Conservation (phyloP, 2,888 invertebrate species). For the Callimorpha dominula region DNA sequence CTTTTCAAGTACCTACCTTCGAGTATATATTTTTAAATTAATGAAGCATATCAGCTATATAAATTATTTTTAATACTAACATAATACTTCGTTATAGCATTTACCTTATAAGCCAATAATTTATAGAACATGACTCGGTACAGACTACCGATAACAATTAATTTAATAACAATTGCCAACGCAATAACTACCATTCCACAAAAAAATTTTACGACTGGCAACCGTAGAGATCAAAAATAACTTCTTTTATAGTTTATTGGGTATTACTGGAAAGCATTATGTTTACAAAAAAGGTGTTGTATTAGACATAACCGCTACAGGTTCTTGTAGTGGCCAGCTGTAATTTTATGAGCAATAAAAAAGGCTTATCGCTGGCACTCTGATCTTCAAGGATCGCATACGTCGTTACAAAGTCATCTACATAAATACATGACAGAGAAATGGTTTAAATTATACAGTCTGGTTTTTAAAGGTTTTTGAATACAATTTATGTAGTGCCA, state of each 20-base stretch:
- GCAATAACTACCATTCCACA: constrained; percentile 6
- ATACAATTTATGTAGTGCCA: constrained; percentile 6
- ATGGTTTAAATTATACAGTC: background rate
- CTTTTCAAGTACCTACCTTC: no score
- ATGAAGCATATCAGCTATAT: background rate
- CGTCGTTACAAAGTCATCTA: constrained; percentile 22
- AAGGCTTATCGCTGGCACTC: constrained; percentile 32
- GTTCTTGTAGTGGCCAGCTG: constrained; percentile 19
- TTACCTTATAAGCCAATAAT: background rate
- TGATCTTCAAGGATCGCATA: constrained; percentile 20
- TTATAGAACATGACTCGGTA: background rate
- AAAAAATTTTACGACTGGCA: constrained; percentile 17
- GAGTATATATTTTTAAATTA: background rate
- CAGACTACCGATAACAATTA: constrained; percentile 5
- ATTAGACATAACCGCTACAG: constrained; percentile 37
- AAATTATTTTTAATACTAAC: background rate
- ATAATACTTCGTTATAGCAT: background rate
- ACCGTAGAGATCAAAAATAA: constrained; percentile 17
- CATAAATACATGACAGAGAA: constrained; percentile 2
- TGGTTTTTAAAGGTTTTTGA: background rate
- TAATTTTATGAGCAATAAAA: constrained; percentile 49
- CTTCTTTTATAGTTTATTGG: constrained; percentile 14
- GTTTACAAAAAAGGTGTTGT: constrained; percentile 41
- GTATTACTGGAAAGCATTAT: constrained; percentile 26
- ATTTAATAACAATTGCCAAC: constrained; percentile 4